A percentile compares a stretch with the other conserved stretches of the same genome.
Conservation (phyloP, 2,797 vertebrate species). For the Acridotheres tristis region DNA sequence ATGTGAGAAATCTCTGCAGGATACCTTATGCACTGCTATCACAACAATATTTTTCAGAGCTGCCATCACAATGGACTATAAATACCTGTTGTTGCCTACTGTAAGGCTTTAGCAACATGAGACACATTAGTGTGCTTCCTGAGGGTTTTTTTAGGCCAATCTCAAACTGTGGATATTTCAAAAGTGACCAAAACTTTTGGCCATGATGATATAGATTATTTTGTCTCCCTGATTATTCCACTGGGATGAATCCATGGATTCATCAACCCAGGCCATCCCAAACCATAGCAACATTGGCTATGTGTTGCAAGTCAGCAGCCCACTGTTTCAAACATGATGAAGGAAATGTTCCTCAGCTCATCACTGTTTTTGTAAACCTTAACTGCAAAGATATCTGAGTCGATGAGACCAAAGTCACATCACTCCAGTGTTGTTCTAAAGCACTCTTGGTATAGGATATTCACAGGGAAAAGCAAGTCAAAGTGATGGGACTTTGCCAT, state of each 20-base stretch:
- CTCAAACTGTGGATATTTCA: neutral
- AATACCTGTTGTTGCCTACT: neutral
- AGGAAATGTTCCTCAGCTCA: neutral
- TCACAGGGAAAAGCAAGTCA: neutral
- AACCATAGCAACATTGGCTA: neutral
- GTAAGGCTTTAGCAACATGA: neutral
- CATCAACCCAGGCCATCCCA: neutral
- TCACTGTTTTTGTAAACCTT: neutral
- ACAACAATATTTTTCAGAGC: neutral
- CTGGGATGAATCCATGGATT: neutral
- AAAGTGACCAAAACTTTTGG: neutral
- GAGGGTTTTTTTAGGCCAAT: neutral
- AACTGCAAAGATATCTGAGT: neutral
- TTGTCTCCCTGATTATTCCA: neutral
- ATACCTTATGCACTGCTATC: neutral
- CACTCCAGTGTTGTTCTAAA: neutral
- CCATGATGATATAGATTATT: neutral
- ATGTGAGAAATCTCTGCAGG: neutral
- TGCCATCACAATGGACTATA: neutral
- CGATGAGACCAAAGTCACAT: neutral
- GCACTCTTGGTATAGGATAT: neutral
- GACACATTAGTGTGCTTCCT: neutral
- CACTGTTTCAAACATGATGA: neutral
- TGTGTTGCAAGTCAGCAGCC: neutral
- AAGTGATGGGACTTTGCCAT: accelerated